Evolutionary conservation across 2,113 vertebrate genomes (phyloP), one percentile per base, ranked within the genome.

Genomic region (Pygoscelis adeliae): DNA sequence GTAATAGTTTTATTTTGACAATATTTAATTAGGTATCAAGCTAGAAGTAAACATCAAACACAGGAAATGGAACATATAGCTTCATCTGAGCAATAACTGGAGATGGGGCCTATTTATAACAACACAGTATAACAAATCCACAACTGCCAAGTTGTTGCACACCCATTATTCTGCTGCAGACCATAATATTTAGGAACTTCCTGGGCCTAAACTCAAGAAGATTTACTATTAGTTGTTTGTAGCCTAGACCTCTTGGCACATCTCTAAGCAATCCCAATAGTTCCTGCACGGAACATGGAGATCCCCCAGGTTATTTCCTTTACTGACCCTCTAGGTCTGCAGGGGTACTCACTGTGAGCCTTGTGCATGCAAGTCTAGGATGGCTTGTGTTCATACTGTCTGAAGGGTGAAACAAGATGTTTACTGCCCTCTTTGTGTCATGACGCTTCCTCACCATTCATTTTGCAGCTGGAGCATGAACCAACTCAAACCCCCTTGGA

Each of bases 1-100:
- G 50, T 47, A 83, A 83, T 47, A 50, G 50, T 21, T 96, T 78
- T 93, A 90, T 96, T 97, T 92, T 95, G 92, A 84, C 69, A 76
- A 63, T 86, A 81, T 89, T 89, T 94, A 86, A 94, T 80, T 83
- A 62, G 26, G 11, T 84, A 49, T 83, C 85, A 71, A 84, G 50
- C 55, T 78, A 22, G 72, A 90, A 92, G 56, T 84, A 95, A 95
- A 87, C 29, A 93, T 40, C n/a, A 87, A 49, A 62, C 38, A 21
- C 30, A 32, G 67, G 67, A 87, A 93, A 78, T 29, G 12, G 44
- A 95, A 71, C 29, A 34, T 6, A 38, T 7, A 95, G 44, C 40
- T 71, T 87, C 79, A 89, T 63, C 36, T 63, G 76, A 93, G 76
- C 67, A 87, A 27, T 87, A 89, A 81, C 29, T 44, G 21, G 55